phyloP scores from a whole-genome alignment of 2,888 invertebrate genomes.

The Embidobia sp. region DNA sequence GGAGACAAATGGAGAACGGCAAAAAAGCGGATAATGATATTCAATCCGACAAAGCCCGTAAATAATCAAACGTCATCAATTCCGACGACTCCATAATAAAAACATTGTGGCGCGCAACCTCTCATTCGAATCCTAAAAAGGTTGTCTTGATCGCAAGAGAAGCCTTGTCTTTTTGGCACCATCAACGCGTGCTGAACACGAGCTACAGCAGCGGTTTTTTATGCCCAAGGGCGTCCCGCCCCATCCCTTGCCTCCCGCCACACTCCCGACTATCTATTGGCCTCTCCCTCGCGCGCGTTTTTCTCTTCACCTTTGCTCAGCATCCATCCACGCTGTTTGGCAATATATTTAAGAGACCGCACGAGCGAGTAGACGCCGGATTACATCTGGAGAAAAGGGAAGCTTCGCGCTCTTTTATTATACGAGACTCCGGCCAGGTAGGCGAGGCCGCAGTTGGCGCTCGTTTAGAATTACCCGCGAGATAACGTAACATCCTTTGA shows the following conservation, averaged over 20 bases:
- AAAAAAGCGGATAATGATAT: constrained; percentile 37
- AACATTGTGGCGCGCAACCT: constrained; percentile 10
- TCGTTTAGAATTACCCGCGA: constrained; percentile 19
- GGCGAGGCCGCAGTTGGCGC: constrained; percentile 6
- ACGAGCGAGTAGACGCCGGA: constrained; percentile 47
- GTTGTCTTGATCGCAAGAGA: constrained; percentile 34
- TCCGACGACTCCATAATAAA: no score
- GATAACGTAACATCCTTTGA: constrained; percentile 34
- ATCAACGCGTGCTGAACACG: constrained; percentile 75
- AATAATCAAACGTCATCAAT: constrained; percentile 56
- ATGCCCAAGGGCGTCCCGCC: constrained; percentile 31
- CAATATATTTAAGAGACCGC: constrained; percentile 53
- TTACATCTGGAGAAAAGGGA: constrained; percentile 43
- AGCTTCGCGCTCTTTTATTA: constrained; percentile 36
- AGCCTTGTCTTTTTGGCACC: constrained; percentile 59
- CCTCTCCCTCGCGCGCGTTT: constrained; percentile 11
- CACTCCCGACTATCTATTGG: background rate
- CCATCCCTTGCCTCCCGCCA: background rate
- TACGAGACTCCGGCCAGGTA: constrained; percentile 44
- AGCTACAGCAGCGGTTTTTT: constrained; percentile 67
- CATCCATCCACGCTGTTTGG: constrained; percentile 46
- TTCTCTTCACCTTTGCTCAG: constrained; percentile 33
- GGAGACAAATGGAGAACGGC: background rate
- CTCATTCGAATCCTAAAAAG: constrained; percentile 21
- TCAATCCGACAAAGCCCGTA: constrained; percentile 22